Conservation (phyloP, 53 echinoderm and acorn worm genomes). For the Crossaster papposus region DNA sequence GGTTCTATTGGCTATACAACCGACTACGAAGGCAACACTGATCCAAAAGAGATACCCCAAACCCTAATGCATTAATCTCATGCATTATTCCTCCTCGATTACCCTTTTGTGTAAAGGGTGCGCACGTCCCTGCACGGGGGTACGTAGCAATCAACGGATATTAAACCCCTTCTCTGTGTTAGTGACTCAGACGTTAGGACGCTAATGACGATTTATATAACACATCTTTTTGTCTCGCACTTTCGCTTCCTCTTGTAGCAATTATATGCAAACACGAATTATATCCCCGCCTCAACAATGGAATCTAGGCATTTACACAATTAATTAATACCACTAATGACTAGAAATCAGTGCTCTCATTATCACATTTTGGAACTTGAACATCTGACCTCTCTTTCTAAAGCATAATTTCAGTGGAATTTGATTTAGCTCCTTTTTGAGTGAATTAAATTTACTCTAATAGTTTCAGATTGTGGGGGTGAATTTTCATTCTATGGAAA, state of each 20-base stretch:
- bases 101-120: slow-evolving; percentile 21
- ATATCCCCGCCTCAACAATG: slow-evolving; percentile 18
- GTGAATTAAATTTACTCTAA: no score
- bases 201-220: slow-evolving; percentile 55
- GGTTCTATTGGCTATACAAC: neutral
- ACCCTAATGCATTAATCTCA: slow-evolving; percentile 50
- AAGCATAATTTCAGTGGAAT: no score
- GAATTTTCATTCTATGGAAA: no score
- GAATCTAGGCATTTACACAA: slow-evolving; percentile 11
- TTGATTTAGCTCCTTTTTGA: no score
- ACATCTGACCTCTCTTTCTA: no score
- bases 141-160: slow-evolving; percentile 36
- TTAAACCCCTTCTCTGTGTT: slow-evolving; percentile 26
- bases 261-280: slow-evolving; percentile 5
- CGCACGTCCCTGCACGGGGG: slow-evolving; percentile 30
- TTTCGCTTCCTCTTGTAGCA: neutral
- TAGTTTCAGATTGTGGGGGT: no score
- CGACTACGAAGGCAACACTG: neutral
- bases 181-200: slow-evolving; percentile 39
- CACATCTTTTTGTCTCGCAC: neutral
- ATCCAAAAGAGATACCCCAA: neutral
- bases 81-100: slow-evolving; percentile 57
- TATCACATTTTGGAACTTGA: no score
- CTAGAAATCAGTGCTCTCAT: neutral
- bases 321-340: slow-evolving; percentile 26